Conservation (phyloP, 2,113 vertebrate species). For the Seriola rivoliana region DNA sequence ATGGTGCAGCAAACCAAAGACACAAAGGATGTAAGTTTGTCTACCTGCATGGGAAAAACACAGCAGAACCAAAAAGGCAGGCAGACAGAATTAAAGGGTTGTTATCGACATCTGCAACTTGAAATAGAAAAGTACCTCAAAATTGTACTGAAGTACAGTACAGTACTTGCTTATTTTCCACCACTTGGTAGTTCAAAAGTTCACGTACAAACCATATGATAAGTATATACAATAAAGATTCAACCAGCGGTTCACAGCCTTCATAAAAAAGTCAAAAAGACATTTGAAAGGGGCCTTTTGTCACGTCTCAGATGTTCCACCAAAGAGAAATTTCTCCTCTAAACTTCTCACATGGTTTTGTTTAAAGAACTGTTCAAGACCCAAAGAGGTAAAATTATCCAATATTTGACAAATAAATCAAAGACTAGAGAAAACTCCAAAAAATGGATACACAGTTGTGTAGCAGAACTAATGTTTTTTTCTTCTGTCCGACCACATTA, state of each 20-base stretch:
- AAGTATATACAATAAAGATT: constrained; percentile 3
- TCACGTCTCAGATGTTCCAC: constrained; percentile 5
- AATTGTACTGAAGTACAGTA: not conserved
- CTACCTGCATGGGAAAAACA: not conserved
- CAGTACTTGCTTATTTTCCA: not conserved
- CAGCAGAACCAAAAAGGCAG: not conserved
- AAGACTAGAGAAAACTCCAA: not conserved
- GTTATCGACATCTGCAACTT: not conserved
- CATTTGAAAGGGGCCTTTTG: not conserved
- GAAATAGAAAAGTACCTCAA: not conserved
- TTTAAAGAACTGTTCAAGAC: constrained; percentile 1
- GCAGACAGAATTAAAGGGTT: not conserved
- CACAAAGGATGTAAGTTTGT: not conserved
- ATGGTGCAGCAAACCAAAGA: not conserved
- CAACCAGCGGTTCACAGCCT: not conserved
- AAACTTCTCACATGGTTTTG: constrained; percentile 17
- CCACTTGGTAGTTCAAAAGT: not conserved
- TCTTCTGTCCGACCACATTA: not conserved
- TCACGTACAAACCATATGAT: not conserved
- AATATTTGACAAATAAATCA: not conserved
- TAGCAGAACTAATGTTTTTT: not conserved
- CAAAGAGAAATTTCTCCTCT: constrained; percentile 12
- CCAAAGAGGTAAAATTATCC: constrained; percentile 10
- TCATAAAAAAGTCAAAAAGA: not conserved
- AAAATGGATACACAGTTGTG: not conserved